Evolutionary conservation across 2,113 vertebrate genomes (phyloP), one percentile per base, ranked within the genome.

Genomic region (Synodontis membranacea): DNA sequence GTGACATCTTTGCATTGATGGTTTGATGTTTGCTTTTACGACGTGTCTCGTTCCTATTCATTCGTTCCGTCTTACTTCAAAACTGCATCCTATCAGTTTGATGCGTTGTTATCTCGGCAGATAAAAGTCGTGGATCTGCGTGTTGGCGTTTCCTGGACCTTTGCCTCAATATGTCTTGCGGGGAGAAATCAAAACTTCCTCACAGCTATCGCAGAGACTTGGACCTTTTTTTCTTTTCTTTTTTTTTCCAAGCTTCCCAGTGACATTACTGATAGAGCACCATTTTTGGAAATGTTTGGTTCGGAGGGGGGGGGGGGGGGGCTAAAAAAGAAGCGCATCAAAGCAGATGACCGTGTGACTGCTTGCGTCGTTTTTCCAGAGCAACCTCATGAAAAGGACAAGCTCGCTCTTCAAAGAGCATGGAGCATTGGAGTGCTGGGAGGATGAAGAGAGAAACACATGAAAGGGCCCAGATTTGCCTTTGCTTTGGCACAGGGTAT

Each of bases 371-470:
- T 75, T 86, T 75, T 76, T 56, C 80, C 46, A 23, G 28, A 68
- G 78, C 70, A 83, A 81, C 80, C 48, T 84, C 84, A 90, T 87
- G 80, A 87, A 84, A 90, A 88, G 72, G 70, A 81, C 83, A 80
- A 17, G 34, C 80, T 84, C 25, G 19, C 23, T 85, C 86, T 90
- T 91, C 90, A 90, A 90, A 89, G 85, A 66, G 70, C 66, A 46
- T 21, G 66, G 80, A 74, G 64, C 64, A 75, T 84, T 39, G 25
- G 48, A 80, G 34, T 34, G 50, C 34, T 62, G 44, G 21, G 28
- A 54, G 68, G 86, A 89, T 88, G 74, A 87, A 90, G 86, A 90
- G 86, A 83, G 78, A 85, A 81, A 23, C 39, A 88, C 86, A 91
- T 88, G 84, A 90, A 91, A 91, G 89, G 78, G n/a, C n/a, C 84